These are phyloP conservation scores for Etia nguti DNA, from an alignment of 2,113 vertebrate species.

Conservation along the genomic window DNA sequence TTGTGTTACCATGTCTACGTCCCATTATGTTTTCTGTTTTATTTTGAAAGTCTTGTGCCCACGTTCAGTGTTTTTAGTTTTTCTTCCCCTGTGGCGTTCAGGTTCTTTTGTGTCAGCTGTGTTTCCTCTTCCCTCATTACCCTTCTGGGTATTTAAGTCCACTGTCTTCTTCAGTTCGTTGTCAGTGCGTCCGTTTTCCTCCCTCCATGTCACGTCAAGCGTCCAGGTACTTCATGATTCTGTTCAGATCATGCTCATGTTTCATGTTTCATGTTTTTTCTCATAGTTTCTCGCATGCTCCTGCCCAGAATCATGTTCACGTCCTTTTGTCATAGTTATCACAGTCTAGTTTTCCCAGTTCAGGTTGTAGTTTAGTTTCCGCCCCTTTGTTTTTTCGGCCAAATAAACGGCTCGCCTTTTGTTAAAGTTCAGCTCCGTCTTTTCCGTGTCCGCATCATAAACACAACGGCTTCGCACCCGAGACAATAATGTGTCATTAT, in stretches of 20 bases:
- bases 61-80: neutral
- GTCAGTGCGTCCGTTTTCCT: fast-evolving
- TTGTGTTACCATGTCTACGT: neutral
- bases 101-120: neutral
- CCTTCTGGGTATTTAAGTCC: neutral
- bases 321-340: neutral
- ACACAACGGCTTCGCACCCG: fast-evolving
- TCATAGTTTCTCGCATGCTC: fast-evolving
- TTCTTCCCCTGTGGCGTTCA: neutral
- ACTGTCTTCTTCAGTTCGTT: neutral
- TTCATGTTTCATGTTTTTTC: neutral
- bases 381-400: neutral
- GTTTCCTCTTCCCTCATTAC: neutral
- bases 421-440: fast-evolving
- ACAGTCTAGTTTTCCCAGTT: neutral
- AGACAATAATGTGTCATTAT: neutral
- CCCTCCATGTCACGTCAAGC: fast-evolving
- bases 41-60: neutral
- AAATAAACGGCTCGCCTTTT: fast-evolving
- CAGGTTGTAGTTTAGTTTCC: neutral
- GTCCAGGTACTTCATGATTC: fast-evolving
- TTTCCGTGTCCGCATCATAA: fast-evolving
- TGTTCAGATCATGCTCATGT: neutral
- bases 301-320: fast-evolving
- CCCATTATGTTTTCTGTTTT: neutral